phyloP scores from a whole-genome alignment of 2,113 vertebrate species.

The Gobio gobio region DNA sequence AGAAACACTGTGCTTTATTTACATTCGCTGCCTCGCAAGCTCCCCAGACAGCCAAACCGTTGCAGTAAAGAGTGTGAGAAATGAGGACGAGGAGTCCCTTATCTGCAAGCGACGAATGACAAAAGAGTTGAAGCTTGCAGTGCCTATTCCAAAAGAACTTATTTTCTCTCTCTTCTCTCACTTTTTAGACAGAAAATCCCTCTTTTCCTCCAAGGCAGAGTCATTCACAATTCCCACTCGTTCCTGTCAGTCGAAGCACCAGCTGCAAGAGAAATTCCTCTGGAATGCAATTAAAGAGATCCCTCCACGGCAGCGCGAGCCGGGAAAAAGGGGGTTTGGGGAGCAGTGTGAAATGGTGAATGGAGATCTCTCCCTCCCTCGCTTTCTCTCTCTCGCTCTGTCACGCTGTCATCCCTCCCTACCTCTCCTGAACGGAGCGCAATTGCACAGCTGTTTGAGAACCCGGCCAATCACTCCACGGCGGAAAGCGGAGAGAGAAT shows the following conservation, averaged over 20 bases:
- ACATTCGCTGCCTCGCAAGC: conserved; percentile 37
- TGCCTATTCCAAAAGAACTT: not conserved
- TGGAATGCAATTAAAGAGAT: conserved; percentile 53
- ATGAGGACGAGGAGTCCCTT: not conserved
- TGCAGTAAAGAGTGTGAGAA: not conserved
- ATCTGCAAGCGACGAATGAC: conserved; percentile 3
- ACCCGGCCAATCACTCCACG: conserved; percentile 52
- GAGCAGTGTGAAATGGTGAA: conserved; percentile 19
- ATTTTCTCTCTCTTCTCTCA: conserved; percentile 25
- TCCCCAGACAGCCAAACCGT: not conserved
- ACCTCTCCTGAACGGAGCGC: conserved; percentile 48
- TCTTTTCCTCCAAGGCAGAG: not conserved
- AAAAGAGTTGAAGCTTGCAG: conserved; percentile 2
- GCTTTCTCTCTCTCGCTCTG: conserved; percentile 39
- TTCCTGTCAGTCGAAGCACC: conserved; percentile 12
- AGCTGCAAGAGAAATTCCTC: conserved; percentile 48
- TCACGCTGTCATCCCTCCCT: conserved; percentile 33
- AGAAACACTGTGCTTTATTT: conserved; percentile 45
- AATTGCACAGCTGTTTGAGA: conserved; percentile 54
- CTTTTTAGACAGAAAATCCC: conserved; percentile 26
- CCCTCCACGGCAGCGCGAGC: conserved; percentile 19
- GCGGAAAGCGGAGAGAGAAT: conserved; percentile 51
- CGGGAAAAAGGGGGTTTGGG: conserved; percentile 16
- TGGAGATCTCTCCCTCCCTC: conserved; percentile 36
- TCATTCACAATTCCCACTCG: conserved; percentile 34